Percentiles rank a stretch among this genome's conserved stretches.
Conservation (phyloP, 2,888 invertebrate species). For the Colostygia pectinataria region DNA sequence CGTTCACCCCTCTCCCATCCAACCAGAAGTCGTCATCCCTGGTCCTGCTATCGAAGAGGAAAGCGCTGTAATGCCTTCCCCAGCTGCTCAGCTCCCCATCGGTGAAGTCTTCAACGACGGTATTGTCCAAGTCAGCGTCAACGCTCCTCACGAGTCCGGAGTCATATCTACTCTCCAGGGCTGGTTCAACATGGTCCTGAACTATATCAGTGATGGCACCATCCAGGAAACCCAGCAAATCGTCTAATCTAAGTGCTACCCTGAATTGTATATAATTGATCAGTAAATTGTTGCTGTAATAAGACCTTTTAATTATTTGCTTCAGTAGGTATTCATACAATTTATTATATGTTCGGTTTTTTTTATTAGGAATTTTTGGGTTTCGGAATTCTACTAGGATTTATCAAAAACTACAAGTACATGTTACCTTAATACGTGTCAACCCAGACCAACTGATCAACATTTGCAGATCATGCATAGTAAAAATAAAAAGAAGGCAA, state of each 20-base stretch:
- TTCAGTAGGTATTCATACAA: too few relatives aligned
- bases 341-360: too few relatives aligned
- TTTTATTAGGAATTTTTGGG: too few relatives aligned
- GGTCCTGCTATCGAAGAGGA: constrained; percentile 25
- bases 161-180: constrained; percentile 55
- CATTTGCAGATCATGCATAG: too few relatives aligned
- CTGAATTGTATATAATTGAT: constrained; percentile 1
- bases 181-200: constrained; percentile 63
- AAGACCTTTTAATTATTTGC: background rate
- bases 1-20: background rate
- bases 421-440: too few relatives aligned
- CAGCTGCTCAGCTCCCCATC: constrained; percentile 33
- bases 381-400: too few relatives aligned
- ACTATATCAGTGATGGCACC: constrained; percentile 57
- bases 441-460: too few relatives aligned
- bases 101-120: constrained; percentile 65
- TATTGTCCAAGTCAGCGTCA: constrained; percentile 54
- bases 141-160: constrained; percentile 47
- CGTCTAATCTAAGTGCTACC: constrained; percentile 41
- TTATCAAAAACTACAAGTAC: too few relatives aligned
- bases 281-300: constrained; percentile 3
- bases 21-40: constrained; percentile 26
- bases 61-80: constrained; percentile 10
- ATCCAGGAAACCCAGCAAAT: constrained; percentile 56
- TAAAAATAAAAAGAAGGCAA: too few relatives aligned